Evolutionary conservation across 2,113 vertebrate species (phyloP).

Genomic region (Varanus komodoensis): DNA sequence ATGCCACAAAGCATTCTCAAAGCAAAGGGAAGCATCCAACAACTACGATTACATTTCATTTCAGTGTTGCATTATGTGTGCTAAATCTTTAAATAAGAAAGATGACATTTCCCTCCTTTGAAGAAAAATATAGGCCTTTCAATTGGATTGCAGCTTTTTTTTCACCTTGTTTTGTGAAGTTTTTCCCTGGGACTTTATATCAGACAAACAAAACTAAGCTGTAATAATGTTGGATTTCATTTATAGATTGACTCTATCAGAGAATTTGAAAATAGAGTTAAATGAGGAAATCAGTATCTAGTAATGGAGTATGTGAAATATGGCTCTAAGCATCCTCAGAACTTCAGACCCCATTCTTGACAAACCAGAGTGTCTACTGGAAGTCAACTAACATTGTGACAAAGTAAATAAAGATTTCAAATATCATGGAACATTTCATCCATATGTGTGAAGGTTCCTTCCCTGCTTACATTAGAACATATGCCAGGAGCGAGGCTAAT

Average conservation of each 20-base stretch:
- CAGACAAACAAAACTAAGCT: neutral
- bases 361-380: neutral
- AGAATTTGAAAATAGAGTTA: neutral
- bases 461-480: neutral
- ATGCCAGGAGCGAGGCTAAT: neutral
- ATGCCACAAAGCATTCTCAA: conserved; percentile 17
- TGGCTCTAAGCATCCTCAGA: too few relatives aligned
- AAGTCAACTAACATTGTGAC: neutral
- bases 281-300: neutral
- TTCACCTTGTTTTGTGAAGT: neutral
- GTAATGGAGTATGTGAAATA: neutral
- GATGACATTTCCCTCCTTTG: conserved; percentile 2
- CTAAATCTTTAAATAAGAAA: conserved; percentile 41
- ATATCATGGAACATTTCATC: neutral
- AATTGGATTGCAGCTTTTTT: neutral
- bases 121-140: conserved; percentile 18
- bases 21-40: conserved; percentile 19
- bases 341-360: neutral
- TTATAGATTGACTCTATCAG: neutral
- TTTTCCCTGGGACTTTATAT: neutral
- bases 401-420: neutral
- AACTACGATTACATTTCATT: neutral
- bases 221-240: neutral
- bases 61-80: conserved; percentile 19
- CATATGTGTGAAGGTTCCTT: neutral